Percentiles rank a stretch among this genome's conserved stretches.
Conservation (phyloP, 2,888 invertebrate genomes). For the Loripinus fragilis region DNA sequence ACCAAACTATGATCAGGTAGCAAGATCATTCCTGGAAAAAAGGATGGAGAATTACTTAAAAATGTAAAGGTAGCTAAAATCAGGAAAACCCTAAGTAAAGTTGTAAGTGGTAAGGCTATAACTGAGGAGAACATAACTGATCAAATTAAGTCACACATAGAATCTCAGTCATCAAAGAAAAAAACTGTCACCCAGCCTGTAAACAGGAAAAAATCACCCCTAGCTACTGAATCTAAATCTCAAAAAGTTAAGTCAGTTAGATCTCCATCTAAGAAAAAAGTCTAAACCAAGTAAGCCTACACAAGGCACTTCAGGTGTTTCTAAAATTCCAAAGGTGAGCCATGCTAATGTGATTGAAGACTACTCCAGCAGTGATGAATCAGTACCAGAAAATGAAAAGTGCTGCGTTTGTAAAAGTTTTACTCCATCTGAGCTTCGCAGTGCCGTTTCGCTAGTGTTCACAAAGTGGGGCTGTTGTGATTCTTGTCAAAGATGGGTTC, state of each 20-base stretch:
- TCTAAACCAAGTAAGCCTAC: neutral
- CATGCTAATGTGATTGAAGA: neutral
- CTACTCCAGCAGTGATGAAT: constrained; percentile 9
- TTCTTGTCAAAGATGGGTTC: constrained; percentile 12
- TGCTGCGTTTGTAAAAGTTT: neutral
- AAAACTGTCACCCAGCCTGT: too few relatives aligned
- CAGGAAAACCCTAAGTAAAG: neutral
- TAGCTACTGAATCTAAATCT: neutral
- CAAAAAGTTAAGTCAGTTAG: neutral
- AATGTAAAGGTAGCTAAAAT: neutral
- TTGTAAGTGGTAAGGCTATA: constrained; percentile 10
- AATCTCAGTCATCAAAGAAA: constrained; percentile 3
- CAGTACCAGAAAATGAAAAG: neutral
- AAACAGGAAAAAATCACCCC: neutral
- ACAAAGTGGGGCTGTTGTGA: constrained; percentile 18
- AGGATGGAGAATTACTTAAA: constrained; percentile 6
- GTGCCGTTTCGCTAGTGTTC: constrained; percentile 1
- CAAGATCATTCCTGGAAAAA: constrained; percentile 7
- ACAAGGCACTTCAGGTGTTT: neutral
- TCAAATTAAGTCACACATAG: neutral
- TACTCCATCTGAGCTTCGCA: neutral
- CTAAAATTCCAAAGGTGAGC: neutral
- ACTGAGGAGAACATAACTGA: neutral
- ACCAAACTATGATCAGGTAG: neutral
- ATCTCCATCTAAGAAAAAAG: too few relatives aligned